Evolutionary conservation across 2,888 invertebrate genomes (phyloP).

Genomic region (Metacarcinus magister): DNA sequence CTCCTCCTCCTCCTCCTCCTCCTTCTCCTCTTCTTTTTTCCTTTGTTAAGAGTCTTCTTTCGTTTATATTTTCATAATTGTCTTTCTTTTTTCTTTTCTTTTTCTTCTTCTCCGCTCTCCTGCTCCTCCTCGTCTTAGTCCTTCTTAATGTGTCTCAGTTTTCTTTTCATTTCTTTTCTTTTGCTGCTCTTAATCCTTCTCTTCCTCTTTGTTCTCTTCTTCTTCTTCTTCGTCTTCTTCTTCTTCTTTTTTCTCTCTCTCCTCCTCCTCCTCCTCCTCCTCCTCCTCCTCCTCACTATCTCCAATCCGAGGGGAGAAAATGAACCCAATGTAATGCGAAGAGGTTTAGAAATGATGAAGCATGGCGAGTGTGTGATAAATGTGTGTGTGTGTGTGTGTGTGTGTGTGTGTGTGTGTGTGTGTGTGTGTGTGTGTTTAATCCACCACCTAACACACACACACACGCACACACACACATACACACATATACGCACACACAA

Average conservation of each 20-base stretch:
- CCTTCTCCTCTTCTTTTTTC: neutral
- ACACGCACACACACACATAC: neutral
- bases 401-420: too few relatives aligned
- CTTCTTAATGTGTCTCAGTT: neutral
- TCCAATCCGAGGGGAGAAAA: neutral
- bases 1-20: neutral
- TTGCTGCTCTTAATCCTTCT: neutral
- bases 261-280: conserved; percentile 33
- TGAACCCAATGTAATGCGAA: neutral
- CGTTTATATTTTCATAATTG: neutral
- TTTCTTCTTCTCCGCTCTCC: neutral
- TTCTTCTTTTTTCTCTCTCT: neutral
- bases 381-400: conserved; percentile 26
- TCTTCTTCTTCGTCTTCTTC: neutral
- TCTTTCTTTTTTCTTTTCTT: neutral
- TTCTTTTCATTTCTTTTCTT: neutral
- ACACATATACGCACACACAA: neutral
- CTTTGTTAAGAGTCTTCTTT: neutral
- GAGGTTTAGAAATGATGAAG: neutral
- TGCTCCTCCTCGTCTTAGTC: neutral
- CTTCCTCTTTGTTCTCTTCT: neutral
- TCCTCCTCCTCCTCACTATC: neutral
- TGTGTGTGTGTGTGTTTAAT: too few relatives aligned
- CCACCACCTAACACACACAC: neutral
- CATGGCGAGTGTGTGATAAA: neutral